Evolutionary conservation across 2,113 vertebrate species (phyloP), one percentile per base, ranked within the genome.

Genomic region (Desmodus rotundus): DNA sequence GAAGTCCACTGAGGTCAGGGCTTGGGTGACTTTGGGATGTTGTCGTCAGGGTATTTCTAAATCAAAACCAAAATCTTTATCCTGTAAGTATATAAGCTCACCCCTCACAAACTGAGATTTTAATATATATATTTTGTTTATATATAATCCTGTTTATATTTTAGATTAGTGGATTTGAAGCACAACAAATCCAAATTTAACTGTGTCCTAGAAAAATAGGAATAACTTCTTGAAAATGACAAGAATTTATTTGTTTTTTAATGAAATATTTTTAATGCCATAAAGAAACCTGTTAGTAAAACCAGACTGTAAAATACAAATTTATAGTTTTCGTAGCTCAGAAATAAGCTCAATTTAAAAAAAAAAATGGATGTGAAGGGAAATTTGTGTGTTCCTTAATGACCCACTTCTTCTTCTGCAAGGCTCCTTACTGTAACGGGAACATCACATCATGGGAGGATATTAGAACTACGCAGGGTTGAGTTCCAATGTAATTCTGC

Each of bases 21-120:
- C 31, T 22, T 33, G 38, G 0, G 3, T 73, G 24, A 73, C 1
- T 1, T 15, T 50, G 20, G 0, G 26, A 12, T 22, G 33, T 1
- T 36, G 36, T 3, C 15, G n/a, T 67, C 16, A 45, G 16, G 1
- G 1, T 67, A 43, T 31, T 80, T 3, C 4, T 56, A 56, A 85
- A 17, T 38, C 67, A 68, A 68, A 68, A 43, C 5, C 1, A 11
- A 68, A 74, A n/a, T 26, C 2, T 88, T 92, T 15, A 56, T 31
- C 43, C 14, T 82, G 13, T 86, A 24, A 77, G 28, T 45, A 31
- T 33, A 67, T 9, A 43, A 63, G 11, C 4, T 6, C 31, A 31
- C 61, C 3, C 4, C 12, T 77, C 52, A 24, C 36, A 43, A 41
- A 52, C 4, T 47, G 50, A 63, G 36, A 4, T 24, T 47, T 65